Percentiles rank a stretch among this genome's conserved stretches.
phyloP scores from a whole-genome alignment of 2,797 vertebrate species.

The Pantherophis alleghaniensis region DNA sequence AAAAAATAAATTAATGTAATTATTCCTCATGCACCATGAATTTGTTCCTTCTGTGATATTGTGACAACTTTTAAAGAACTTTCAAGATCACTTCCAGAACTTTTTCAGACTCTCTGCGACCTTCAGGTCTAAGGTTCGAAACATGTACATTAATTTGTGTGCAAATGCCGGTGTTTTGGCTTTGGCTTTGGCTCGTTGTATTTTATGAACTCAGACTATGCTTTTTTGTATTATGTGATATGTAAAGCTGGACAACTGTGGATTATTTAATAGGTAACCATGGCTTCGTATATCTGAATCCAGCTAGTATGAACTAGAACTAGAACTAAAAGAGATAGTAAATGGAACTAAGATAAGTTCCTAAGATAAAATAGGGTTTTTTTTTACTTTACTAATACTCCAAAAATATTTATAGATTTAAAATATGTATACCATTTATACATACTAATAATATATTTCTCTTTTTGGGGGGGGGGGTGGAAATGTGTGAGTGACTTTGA shows the following conservation, averaged over 20 bases:
- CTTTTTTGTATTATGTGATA: neutral
- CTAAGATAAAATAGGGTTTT: neutral
- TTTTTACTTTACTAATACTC: neutral
- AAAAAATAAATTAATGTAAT: neutral
- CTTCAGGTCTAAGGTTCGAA: neutral
- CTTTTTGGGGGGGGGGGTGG: too few species aligned
- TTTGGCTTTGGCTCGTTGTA: neutral
- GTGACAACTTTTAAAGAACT: neutral
- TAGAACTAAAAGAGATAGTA: slow-evolving; percentile 19
- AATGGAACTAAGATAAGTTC: neutral
- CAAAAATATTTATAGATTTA: neutral
- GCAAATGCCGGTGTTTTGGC: neutral
- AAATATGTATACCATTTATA: neutral
- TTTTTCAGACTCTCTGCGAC: neutral
- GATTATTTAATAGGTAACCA: neutral
- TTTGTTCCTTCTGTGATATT: neutral
- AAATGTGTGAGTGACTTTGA: neutral
- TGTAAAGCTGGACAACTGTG: neutral
- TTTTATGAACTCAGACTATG: neutral
- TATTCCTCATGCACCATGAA: neutral
- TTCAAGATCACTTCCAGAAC: neutral
- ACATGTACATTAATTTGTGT: neutral
- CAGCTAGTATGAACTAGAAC: neutral
- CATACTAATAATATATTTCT: neutral
- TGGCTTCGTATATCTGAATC: neutral